Evolutionary conservation across 2,888 invertebrate species (phyloP).

Genomic region (Linyphia triangularis): DNA sequence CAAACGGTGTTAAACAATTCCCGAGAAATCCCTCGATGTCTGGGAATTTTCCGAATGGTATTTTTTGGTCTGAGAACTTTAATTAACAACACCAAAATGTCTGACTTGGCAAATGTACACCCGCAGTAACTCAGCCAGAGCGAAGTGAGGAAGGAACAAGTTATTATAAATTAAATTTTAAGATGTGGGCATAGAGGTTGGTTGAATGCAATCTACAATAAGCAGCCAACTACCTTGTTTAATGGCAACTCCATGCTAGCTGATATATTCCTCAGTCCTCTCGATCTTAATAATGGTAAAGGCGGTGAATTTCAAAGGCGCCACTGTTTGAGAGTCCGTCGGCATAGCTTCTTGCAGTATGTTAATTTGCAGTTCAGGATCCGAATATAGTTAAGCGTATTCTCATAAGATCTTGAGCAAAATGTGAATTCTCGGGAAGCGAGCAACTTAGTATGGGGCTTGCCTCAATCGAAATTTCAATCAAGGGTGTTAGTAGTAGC

Average conservation of each 20-base stretch:
- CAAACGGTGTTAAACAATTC: neutral
- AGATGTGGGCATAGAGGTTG: neutral
- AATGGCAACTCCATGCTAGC: neutral
- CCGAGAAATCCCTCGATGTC: neutral
- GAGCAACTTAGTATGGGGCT: neutral
- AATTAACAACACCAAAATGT: conserved; percentile 52
- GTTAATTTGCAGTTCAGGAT: conserved; percentile 44
- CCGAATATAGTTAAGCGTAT: conserved; percentile 34
- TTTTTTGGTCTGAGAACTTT: conserved; percentile 55
- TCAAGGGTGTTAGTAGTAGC: neutral
- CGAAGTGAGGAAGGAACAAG: conserved; percentile 22
- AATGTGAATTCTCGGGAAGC: neutral
- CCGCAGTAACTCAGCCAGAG: conserved; percentile 19
- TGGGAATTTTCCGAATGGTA: neutral
- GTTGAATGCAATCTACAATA: conserved; percentile 24
- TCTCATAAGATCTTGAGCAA: neutral
- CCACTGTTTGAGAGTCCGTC: conserved; percentile 17
- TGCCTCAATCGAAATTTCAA: neutral
- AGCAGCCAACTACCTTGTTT: conserved; percentile 4
- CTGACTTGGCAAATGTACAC: conserved; percentile 33
- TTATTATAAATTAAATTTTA: conserved; percentile 57
- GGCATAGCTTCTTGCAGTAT: conserved; percentile 19
- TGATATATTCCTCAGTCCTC: conserved; percentile 14
- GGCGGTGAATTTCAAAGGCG: conserved; percentile 37
- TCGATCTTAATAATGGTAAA: conserved; percentile 47